Evolutionary conservation across 2,888 invertebrate genomes (phyloP).

Genomic region (Ariolimax columbianus): DNA sequence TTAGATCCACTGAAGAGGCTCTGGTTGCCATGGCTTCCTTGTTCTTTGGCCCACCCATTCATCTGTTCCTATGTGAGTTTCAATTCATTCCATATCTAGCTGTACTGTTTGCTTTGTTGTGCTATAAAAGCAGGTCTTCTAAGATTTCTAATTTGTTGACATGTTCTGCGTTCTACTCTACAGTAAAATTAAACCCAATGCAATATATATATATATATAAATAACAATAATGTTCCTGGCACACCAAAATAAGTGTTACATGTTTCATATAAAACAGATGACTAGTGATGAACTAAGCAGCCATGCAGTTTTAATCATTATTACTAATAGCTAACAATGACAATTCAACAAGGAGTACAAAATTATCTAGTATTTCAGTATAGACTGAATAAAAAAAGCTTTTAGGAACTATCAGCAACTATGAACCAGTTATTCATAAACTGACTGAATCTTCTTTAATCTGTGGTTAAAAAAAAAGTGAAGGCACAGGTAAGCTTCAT

Average conservation of each 20-base stretch:
- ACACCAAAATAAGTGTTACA: not conserved
- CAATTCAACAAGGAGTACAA: not conserved
- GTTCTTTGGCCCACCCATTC: too few relatives aligned
- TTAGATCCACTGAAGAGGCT: too few relatives aligned
- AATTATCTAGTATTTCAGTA: not conserved
- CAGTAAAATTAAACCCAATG: not conserved
- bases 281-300: not conserved
- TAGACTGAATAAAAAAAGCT: not conserved
- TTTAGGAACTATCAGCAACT: not conserved
- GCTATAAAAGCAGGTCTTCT: too few relatives aligned
- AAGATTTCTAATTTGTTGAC: too few relatives aligned
- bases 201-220: not conserved
- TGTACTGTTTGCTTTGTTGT: too few relatives aligned
- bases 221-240: not conserved
- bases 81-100: too few relatives aligned
- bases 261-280: not conserved
- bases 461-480: not conserved
- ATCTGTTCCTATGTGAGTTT: too few relatives aligned
- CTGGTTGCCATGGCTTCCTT: too few relatives aligned
- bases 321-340: not conserved
- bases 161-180: not conserved
- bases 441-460: not conserved
- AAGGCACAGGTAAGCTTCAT: too few relatives aligned
- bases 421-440: not conserved
- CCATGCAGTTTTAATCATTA: not conserved